Evolutionary conservation across 2,797 vertebrate genomes (phyloP).

Genomic region (Anguilla anguilla): DNA sequence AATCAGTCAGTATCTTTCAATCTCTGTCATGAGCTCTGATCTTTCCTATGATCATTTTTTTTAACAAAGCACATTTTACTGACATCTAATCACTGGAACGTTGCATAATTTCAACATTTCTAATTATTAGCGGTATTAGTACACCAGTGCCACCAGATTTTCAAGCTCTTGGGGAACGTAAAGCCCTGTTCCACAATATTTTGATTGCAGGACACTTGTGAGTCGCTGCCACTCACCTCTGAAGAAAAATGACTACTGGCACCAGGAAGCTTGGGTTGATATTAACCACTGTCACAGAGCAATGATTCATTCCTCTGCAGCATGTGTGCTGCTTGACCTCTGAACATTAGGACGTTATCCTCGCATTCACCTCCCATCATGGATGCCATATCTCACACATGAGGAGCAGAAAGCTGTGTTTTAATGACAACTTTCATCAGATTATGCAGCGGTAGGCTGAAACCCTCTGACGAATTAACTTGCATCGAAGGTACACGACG

Average conservation of each 20-base stretch:
- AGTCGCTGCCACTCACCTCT: background rate
- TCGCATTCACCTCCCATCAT: background rate
- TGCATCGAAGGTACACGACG: background rate
- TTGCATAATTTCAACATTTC: background rate
- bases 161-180: background rate
- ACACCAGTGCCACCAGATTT: background rate
- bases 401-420: background rate
- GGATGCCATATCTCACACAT: background rate
- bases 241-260: background rate
- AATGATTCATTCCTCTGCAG: background rate
- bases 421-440: background rate
- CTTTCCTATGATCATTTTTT: no score
- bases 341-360: background rate
- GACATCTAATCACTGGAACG: no score
- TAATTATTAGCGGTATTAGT: background rate
- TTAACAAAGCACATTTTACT: no score
- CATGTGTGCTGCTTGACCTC: background rate
- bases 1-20: background rate
- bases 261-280: background rate
- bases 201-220: background rate
- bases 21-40: background rate
- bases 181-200: background rate
- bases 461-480: background rate
- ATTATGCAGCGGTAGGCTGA: background rate
- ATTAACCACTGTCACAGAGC: background rate